Percentiles rank a stretch among this genome's conserved stretches.
These are phyloP conservation scores for Globicephala melas DNA, from an alignment of 2,113 vertebrate genomes.

Conservation along the genomic window DNA sequence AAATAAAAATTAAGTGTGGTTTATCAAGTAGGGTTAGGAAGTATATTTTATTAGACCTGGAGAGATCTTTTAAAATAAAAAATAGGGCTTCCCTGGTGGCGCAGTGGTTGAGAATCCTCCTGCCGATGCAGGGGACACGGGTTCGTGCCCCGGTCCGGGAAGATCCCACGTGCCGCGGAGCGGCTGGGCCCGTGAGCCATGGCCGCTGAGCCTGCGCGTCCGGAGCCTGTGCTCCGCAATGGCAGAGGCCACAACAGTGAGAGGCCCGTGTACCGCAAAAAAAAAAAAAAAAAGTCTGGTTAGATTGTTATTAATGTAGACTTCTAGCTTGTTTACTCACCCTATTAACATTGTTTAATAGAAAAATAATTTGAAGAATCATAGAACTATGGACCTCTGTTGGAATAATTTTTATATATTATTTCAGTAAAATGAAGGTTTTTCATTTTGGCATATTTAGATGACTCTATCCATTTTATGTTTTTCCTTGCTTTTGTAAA, in stretches of 20 bases:
- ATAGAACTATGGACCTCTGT: neutral
- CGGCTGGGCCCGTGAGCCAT: too few species aligned
- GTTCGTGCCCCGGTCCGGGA: too few species aligned
- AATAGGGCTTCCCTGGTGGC: neutral
- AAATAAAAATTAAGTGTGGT: neutral
- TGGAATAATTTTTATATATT: neutral
- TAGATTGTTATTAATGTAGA: neutral
- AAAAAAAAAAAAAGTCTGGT: neutral
- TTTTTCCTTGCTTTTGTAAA: neutral
- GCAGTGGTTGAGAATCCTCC: too few species aligned
- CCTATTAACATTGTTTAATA: neutral
- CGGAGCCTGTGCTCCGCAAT: too few species aligned
- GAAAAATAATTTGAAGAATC: neutral
- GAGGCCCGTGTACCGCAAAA: too few species aligned
- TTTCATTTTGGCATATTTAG: neutral
- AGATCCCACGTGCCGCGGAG: too few species aligned
- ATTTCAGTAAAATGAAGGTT: neutral
- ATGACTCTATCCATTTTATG: neutral
- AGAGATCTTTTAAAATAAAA: neutral
- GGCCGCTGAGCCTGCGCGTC: too few species aligned
- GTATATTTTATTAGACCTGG: neutral
- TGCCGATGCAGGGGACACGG: too few species aligned
- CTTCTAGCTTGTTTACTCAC: neutral
- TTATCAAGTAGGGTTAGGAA: neutral
- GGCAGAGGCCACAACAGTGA: too few species aligned